These are phyloP conservation scores for Halictus rubicundus DNA, from an alignment of 1,140 invertebrate species.

Conservation along the genomic window DNA sequence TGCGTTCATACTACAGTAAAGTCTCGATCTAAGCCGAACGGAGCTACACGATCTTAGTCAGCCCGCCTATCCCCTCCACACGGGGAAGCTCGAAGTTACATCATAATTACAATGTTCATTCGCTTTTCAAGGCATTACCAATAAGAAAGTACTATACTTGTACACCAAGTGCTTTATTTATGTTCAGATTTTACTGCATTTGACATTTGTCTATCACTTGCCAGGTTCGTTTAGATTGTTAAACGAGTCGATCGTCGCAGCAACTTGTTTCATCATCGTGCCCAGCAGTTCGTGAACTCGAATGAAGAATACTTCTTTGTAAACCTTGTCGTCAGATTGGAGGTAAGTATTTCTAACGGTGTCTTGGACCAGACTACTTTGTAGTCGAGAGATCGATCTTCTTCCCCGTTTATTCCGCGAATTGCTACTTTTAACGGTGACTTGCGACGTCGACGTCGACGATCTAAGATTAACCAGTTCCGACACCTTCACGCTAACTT, in stretches of 20 bases:
- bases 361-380: neutral
- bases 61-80: too few species aligned
- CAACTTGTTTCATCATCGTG: constrained; percentile 41
- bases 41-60: too few species aligned
- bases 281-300: constrained; percentile 52
- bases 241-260: constrained; percentile 56
- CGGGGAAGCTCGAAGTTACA: too few species aligned
- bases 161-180: too few species aligned
- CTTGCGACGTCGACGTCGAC: neutral
- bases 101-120: too few species aligned
- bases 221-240: constrained; percentile 39
- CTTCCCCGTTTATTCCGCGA: neutral
- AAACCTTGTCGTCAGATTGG: constrained; percentile 10
- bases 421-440: neutral
- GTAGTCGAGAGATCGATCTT: neutral
- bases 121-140: too few species aligned
- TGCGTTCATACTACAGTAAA: too few species aligned
- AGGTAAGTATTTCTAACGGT: neutral
- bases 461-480: neutral
- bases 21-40: too few species aligned
- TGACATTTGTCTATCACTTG: neutral
- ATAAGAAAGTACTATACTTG: too few species aligned
- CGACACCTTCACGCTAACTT: neutral
- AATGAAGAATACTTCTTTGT: constrained; percentile 58
- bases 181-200: neutral